Percentiles rank a stretch among this genome's conserved stretches.
These are phyloP conservation scores for Aphidius gifuensis DNA, from an alignment of 1,140 invertebrate genomes.

Conservation along the genomic window DNA sequence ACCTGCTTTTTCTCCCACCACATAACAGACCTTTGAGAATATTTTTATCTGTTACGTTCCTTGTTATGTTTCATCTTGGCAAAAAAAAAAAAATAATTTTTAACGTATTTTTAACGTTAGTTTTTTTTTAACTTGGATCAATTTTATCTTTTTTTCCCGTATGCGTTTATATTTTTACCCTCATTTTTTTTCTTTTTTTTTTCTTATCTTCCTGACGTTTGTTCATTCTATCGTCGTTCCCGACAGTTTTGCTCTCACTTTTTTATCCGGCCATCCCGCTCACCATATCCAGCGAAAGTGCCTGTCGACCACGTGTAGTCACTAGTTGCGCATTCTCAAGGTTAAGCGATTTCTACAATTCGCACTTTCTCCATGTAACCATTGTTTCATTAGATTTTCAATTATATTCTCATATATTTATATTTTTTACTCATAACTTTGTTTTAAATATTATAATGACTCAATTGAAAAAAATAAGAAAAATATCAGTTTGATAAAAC, in stretches of 20 bases:
- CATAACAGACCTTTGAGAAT: not conserved
- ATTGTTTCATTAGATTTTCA: too few species aligned
- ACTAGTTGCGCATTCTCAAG: constrained; percentile 40
- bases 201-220: constrained; percentile 1
- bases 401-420: too few species aligned
- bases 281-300: constrained; percentile 20
- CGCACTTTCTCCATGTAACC: not conserved
- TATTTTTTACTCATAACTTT: too few species aligned
- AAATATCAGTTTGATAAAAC: too few species aligned
- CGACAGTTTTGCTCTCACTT: not conserved
- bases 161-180: not conserved
- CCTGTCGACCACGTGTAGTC: constrained; percentile 24
- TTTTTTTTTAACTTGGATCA: not conserved
- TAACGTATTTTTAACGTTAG: too few species aligned
- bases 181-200: constrained; percentile 5
- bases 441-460: too few species aligned
- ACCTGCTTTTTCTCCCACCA: not conserved
- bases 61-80: not conserved
- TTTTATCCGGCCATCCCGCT: constrained; percentile 16
- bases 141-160: not conserved
- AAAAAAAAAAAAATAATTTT: too few species aligned
- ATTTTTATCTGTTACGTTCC: too few species aligned
- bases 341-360: constrained; percentile 26
- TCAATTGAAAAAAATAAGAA: too few species aligned
- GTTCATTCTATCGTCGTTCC: not conserved